Conservation (phyloP, 2,797 vertebrate genomes). For the Paramormyrops hopkinsi region DNA sequence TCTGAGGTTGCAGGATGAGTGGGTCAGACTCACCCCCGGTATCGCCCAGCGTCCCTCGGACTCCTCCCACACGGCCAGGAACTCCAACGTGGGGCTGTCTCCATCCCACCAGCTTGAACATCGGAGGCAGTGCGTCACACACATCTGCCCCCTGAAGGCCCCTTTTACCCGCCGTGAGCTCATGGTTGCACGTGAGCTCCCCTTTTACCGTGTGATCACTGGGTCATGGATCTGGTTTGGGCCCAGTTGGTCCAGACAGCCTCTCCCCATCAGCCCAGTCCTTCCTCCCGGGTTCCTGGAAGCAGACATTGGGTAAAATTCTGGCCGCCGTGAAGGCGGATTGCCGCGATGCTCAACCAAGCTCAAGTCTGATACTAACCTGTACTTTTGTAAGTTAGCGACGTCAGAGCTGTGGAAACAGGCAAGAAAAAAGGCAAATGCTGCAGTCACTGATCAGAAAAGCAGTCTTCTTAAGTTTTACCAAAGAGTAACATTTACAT, state of each 20-base stretch:
- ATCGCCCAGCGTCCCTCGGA: constrained; percentile 58
- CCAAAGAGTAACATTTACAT: neutral
- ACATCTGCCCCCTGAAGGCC: neutral
- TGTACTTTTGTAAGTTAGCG: constrained; percentile 44
- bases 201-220: constrained; percentile 74
- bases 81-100: constrained; percentile 69
- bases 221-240: constrained; percentile 75
- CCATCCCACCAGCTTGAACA: constrained; percentile 66
- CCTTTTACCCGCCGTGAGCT: neutral
- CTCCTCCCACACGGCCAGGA: constrained; percentile 60
- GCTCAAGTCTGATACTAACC: constrained; percentile 41
- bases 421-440: neutral
- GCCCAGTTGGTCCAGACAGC: constrained; percentile 69
- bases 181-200: neutral
- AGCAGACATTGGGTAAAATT: neutral
- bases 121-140: neutral
- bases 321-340: neutral
- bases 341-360: neutral
- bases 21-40: constrained; percentile 69
- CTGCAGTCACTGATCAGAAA: neutral
- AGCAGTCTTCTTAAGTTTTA: neutral
- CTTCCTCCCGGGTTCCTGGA: constrained; percentile 71
- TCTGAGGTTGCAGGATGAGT: neutral
- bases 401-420: constrained; percentile 41
- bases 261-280: constrained; percentile 77